Base-by-base conservation (phyloP, 2,888 invertebrate species). In the Archips xylosteana region DNA sequence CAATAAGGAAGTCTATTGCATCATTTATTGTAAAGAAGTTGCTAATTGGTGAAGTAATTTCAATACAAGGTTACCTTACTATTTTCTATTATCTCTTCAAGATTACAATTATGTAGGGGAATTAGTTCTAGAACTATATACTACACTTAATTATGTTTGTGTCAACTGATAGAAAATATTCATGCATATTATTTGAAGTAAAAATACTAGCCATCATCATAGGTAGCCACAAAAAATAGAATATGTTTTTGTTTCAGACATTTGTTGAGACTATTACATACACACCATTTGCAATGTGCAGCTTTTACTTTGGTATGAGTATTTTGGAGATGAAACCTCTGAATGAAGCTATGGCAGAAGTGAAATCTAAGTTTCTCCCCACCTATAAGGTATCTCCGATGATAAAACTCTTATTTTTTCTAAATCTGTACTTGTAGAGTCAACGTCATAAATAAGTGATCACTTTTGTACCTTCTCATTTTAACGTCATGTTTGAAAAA, bases 281-380 rank as follows among this genome's bases (percentile, higher is more conserved):
- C 82, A 96, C 96, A 34, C 97, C 97, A 66, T 95, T 95, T 75
- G 97, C 97, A 45, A 96, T 97, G 96, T 95, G 96, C 76, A 96
- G 96, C 79, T 97, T 97, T 84, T 97, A 96, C 85, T 96, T 97
- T 86, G 95, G 96, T 42, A 97, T 97, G 96, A 97, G 96, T 83
- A 83, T 97, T 70, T 85, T 97, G 74, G 97, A 97, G 91, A 94
- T 96, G 78, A 96, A 96, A 82, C 95, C 95, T 32, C 83, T 96
- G 42, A 85, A 95, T 74, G 96, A 96, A 82, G 96, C 96, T 54
- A 85, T 95, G 47, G 93, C 95, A 68, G 97, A 97, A 95, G 96
- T 97, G 0, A 94, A 95, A 84, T 95, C 95, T 51, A 97, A 97
- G 85, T 96, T 97, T 82, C 92, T 96, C 86, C 96, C 97, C 61